Base-by-base conservation (phyloP, 2,797 vertebrate species). In the Esox lucius region DNA sequence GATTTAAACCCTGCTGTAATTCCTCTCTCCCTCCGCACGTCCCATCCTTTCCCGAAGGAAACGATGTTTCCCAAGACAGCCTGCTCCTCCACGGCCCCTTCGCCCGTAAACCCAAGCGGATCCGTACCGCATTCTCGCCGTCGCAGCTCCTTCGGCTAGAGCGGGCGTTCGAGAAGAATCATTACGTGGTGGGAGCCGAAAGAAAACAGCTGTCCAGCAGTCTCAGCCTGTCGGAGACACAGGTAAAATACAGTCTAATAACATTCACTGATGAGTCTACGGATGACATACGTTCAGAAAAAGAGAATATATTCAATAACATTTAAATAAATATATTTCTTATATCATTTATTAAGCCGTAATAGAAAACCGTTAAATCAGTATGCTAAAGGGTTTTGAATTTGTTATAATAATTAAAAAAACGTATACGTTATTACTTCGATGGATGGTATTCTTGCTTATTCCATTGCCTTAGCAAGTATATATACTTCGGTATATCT, bases 91-190 rank as follows among this genome's bases (percentile, higher is more conserved):
- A 98, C 88, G 97, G 97, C 6, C 97, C 98, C 4, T 99, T 99
- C 71, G 96, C 97, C 74, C 84, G 97, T 70, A 99, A 99, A 72
- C 97, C 97, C 87, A 99, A 99, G 80, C 94, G 98, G 83, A 99
- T 99, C 94, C 96, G 98, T 78, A 98, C 97, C 0, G 97, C 97
- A 84, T 99, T 99, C 85, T 98, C 97, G 0, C 97, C 97, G 0
- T 98, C 97, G 0, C 98, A 99, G 95, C 95, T 99, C 22, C 95
- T 98, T 81, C 94, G 97, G 0, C 93, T 99, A 82, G 98, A 98
- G 64, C 81, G 96, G 70, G 97, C 97, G 85, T 99, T 99, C 79
- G 98, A 99, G 93, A 99, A 98, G 94, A 99, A 99, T 86, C 98
- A 99, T 88, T 99, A 99, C 80, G 97, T 99, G 53, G 98, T 99